A percentile compares a stretch with the other conserved stretches of the same genome.
These are phyloP conservation scores for Limosa lapponica DNA, from an alignment of 2,797 vertebrate species.

Conservation along the genomic window DNA sequence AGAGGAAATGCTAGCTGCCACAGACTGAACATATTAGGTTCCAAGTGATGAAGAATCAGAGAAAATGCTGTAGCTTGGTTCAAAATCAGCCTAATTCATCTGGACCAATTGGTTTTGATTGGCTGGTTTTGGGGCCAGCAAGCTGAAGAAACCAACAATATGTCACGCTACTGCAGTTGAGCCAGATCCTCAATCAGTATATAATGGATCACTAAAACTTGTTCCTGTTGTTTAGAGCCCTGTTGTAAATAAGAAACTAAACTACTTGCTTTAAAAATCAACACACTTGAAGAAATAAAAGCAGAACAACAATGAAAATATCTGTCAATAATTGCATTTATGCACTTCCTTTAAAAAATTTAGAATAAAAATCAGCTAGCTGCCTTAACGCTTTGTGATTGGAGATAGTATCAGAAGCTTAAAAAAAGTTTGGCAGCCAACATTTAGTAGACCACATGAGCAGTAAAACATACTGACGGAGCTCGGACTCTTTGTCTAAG, in stretches of 20 bases:
- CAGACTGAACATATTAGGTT: fast-evolving
- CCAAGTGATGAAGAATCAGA: neutral
- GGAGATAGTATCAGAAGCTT: neutral
- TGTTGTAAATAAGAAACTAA: neutral
- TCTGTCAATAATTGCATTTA: neutral
- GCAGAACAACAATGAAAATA: neutral
- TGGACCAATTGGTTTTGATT: neutral
- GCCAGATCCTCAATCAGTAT: neutral
- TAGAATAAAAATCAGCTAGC: neutral
- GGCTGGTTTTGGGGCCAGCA: neutral
- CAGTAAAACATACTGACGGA: neutral
- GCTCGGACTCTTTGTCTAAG: conserved; percentile 3
- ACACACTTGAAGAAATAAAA: neutral
- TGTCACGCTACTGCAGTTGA: neutral
- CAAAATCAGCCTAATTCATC: neutral
- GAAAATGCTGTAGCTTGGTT: neutral
- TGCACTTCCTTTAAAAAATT: neutral
- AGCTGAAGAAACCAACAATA: neutral
- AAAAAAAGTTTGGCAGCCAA: neutral
- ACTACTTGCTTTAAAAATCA: neutral
- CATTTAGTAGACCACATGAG: neutral
- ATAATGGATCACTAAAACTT: neutral
- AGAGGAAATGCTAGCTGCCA: neutral
- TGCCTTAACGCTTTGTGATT: neutral
- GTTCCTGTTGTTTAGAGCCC: neutral